phyloP scores from a whole-genome alignment of 2,113 vertebrate genomes.

The Pachyramphus minor region DNA sequence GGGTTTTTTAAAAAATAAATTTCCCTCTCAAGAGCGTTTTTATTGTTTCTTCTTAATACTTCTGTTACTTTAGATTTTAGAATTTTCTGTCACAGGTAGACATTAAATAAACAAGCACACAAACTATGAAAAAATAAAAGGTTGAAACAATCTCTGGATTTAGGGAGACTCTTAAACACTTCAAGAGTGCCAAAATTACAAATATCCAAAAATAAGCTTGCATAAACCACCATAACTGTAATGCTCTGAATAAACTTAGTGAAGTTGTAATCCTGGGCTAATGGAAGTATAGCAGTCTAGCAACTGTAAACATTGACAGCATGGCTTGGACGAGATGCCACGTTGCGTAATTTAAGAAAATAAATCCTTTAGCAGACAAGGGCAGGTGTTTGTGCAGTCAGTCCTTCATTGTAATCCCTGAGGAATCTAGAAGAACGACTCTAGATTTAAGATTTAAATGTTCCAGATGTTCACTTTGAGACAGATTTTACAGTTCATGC shows the following conservation, averaged over 20 bases:
- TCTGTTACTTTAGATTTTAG: not conserved
- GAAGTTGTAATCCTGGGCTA: not conserved
- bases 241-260: not conserved
- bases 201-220: not conserved
- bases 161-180: not conserved
- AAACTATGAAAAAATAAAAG: not conserved
- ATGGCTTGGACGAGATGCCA: not conserved
- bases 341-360: constrained; percentile 14
- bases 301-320: not conserved
- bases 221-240: not conserved
- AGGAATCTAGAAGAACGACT: not conserved
- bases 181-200: not conserved
- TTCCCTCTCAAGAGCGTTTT: not conserved
- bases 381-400: constrained; percentile 52
- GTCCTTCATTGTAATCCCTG: not conserved
- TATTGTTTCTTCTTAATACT: not conserved
- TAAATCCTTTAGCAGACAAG: not conserved
- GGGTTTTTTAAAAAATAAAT: not conserved
- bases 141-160: not conserved
- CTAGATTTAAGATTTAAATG: constrained; percentile 52
- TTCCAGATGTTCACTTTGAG: constrained; percentile 51
- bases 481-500: constrained; percentile 33
- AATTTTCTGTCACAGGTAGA: not conserved
- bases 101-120: not conserved
- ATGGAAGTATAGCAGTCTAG: not conserved